Evolutionary conservation across 1,140 invertebrate genomes (phyloP), one percentile per base, ranked within the genome.

Genomic region (Diabrotica virgifera): DNA sequence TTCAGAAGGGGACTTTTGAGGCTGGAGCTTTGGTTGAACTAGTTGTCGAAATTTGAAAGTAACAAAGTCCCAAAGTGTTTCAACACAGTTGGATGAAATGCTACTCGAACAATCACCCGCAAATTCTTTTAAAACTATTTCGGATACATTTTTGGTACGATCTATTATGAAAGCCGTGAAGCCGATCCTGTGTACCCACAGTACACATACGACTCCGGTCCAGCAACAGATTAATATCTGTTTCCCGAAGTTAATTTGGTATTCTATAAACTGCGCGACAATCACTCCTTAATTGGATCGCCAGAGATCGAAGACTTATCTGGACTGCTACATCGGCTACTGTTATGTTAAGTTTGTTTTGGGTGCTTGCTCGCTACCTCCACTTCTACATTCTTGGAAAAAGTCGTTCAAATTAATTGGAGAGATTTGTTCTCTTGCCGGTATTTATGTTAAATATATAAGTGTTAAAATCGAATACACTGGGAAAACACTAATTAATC

Each of bases 251-350:
- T 57, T 57, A 57, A 57, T 57, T 57, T 57, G 55, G 55, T 57
- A 57, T 57, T 57, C 55, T 36, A 57, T 57, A 57, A 57, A 57
- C 36, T 57, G 12, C 36, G 55, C 36, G 55, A 57, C 55, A 57
- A 57, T 57, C 55, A 57, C 24, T 57, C 55, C 55, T 60, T 60
- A 60, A 60, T 60, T 60, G 59, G 59, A 38, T 24, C 59, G 46
- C 8, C 10, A 50, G 12, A 50, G 12, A 12, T 11, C n/a, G 46
- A 60, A 51, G 35, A 60, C 13, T 50, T 60, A 60, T 60, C 59
- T 60, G 59, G 59, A 40, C 59, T 14, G 50, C 50, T 60, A 35
- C 40, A 60, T 60, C 59, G 24, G 59, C 59, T 60, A 60, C 59
- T 60, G 59, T 60, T 40, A 36, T 46, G 40, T 24, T 24, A 24